phyloP scores from a whole-genome alignment of 2,888 invertebrate species.

The Abrostola triplasia region DNA sequence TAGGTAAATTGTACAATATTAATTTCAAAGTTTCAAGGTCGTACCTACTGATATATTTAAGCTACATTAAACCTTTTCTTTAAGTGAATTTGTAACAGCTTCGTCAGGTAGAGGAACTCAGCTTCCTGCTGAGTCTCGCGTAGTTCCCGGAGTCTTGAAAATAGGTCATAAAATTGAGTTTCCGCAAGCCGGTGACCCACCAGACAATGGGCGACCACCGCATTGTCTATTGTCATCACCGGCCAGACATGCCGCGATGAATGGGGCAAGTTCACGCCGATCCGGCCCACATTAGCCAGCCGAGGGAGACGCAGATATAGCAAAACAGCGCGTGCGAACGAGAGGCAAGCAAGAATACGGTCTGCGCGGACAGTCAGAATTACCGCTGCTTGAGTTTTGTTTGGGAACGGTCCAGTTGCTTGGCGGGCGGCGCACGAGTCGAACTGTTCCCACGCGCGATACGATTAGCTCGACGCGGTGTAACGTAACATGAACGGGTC shows the following conservation, averaged over 20 bases:
- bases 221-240: constrained; percentile 80
- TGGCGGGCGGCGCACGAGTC: constrained; percentile 79
- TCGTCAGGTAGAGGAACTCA: constrained; percentile 60
- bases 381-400: constrained; percentile 83
- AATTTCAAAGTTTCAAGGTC: no score
- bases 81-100: constrained; percentile 42
- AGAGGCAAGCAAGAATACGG: constrained; percentile 55
- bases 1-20: no score
- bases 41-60: no score
- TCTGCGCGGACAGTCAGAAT: constrained; percentile 77
- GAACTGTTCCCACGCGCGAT: constrained; percentile 63
- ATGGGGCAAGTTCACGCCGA: constrained; percentile 82
- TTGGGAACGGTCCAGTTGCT: constrained; percentile 78
- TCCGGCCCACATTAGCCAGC: constrained; percentile 68
- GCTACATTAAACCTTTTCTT: background rate
- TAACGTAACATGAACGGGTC: constrained; percentile 75
- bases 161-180: constrained; percentile 72
- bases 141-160: constrained; percentile 70
- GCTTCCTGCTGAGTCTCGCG: constrained; percentile 60
- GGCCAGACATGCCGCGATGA: constrained; percentile 76
- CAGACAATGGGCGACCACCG: constrained; percentile 78
- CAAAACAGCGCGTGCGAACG: constrained; percentile 61
- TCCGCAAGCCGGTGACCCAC: constrained; percentile 71
- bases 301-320: constrained; percentile 64
- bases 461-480: constrained; percentile 55